phyloP scores from a whole-genome alignment of 2,888 invertebrate genomes.

The Myopa testacea region DNA sequence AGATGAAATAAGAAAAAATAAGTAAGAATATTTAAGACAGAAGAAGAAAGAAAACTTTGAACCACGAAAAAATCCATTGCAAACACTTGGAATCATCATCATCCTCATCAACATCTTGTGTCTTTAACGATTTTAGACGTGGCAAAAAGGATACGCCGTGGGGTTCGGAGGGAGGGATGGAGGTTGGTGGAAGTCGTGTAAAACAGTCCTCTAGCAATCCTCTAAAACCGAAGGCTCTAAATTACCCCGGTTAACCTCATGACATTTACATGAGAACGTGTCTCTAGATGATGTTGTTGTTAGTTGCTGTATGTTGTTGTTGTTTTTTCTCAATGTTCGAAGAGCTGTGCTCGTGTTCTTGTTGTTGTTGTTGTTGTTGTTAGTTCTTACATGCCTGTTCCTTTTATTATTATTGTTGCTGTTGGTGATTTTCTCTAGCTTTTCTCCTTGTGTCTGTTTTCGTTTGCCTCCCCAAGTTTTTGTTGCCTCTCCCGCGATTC shows the following conservation, averaged over 20 bases:
- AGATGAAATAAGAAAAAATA: too few species aligned
- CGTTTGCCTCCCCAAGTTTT: too few species aligned
- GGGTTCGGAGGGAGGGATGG: too few species aligned
- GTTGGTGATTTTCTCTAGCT: neutral
- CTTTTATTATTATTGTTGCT: neutral
- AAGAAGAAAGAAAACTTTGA: too few species aligned
- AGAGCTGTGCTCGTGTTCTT: neutral
- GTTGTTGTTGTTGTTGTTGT: neutral
- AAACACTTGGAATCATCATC: too few species aligned
- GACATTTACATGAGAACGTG: slow-evolving; percentile 16
- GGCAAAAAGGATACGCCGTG: too few species aligned
- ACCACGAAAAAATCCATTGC: too few species aligned
- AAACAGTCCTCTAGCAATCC: neutral
- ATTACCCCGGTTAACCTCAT: slow-evolving; percentile 29
- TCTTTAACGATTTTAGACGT: too few species aligned
- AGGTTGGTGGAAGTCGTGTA: neutral
- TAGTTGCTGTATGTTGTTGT: neutral
- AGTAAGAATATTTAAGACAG: too few species aligned
- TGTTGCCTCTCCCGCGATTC: slow-evolving; percentile 14
- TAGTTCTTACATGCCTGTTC: neutral
- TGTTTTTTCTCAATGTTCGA: neutral
- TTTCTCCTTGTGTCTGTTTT: too few species aligned
- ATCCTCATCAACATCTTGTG: too few species aligned
- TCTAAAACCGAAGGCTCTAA: slow-evolving; percentile 24
- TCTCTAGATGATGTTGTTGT: neutral